Base-by-base conservation (phyloP, 2,888 invertebrate genomes). In the Rhorus exstirpatorius region DNA sequence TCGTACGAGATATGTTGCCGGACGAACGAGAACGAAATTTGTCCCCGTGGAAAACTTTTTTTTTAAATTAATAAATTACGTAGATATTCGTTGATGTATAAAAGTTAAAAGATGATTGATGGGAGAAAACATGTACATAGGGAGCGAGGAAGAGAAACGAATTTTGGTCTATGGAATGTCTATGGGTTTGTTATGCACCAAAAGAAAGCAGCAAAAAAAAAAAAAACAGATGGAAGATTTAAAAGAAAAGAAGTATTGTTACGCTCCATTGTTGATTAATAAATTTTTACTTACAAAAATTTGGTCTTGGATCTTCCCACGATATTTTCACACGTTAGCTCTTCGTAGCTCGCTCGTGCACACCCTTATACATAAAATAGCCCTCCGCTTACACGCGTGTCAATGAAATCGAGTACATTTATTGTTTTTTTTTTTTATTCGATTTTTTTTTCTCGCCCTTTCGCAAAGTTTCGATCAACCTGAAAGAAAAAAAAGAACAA, bases 171-270 rank as follows among this genome's bases (percentile, higher is more conserved):
- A 86, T 89, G 90, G 87, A 89, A 89, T 87, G 89, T 89, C 85
- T 88, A 91, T 91, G 92, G 92, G 92, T 91, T 92, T 93, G 92
- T 93, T 92, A 92, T 92, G 91, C 92, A 90, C 92, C 88, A 88
- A 77, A 72, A 71, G 58, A n/a, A n/a, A n/a, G n/a, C n/a, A 67
- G 76, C 77, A 70, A 71, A 72, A 63, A 35, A 68, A 81, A 55
- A 65, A 46, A 90, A 90, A 89, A 85, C 79, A 55, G 26, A 65
- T 46, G 90, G 90, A 89, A 90, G 86, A 90, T 84, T 83, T 80
- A 85, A 82, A 83, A 79, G 86, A 83, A 85, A 87, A 83, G 85
- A 87, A 88, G 84, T 89, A 88, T 91, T 92, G 90, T 92, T 92
- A 90, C 85, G 86, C 81, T 85, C 83, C 89, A 90, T 86, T 91